Evolutionary conservation across 2,888 invertebrate species (phyloP).

Genomic region (Agrochola lota): DNA sequence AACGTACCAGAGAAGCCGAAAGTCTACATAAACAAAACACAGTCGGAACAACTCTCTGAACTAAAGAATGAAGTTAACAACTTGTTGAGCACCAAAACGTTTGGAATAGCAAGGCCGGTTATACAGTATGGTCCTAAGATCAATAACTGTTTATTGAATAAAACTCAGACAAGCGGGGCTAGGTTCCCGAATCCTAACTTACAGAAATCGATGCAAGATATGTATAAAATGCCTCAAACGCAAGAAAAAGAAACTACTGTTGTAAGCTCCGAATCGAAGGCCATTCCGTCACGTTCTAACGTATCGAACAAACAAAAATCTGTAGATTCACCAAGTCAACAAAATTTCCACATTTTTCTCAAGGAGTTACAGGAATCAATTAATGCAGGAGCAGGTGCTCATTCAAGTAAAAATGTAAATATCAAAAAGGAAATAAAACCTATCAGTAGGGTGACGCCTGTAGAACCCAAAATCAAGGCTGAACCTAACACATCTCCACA

Average conservation of each 20-base stretch:
- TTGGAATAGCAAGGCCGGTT: slow-evolving; percentile 58
- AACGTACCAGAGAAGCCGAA: slow-evolving; percentile 72
- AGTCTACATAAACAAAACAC: slow-evolving; percentile 74
- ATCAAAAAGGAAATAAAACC: slow-evolving; percentile 69
- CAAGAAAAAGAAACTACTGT: not conserved
- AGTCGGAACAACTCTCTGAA: slow-evolving; percentile 68
- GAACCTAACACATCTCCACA: slow-evolving; percentile 67
- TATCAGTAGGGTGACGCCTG: slow-evolving; percentile 64
- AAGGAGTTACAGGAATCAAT: slow-evolving; percentile 77
- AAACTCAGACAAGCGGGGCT: slow-evolving; percentile 17
- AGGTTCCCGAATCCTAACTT: slow-evolving; percentile 29
- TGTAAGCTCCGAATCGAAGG: slow-evolving; percentile 14
- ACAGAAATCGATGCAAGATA: slow-evolving; percentile 23
- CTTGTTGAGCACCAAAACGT: slow-evolving; percentile 56
- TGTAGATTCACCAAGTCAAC: slow-evolving; percentile 56
- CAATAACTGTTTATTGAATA: slow-evolving; percentile 30
- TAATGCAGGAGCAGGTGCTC: slow-evolving; percentile 74
- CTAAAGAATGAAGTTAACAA: slow-evolving; percentile 67
- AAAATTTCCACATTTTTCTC: slow-evolving; percentile 76
- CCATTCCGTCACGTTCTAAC: not conserved
- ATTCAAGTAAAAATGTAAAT: slow-evolving; percentile 20
- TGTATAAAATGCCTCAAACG: slow-evolving; percentile 14
- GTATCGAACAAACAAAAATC: slow-evolving; percentile 25
- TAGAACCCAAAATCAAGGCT: slow-evolving; percentile 63
- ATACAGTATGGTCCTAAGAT: slow-evolving; percentile 62